Conservation (phyloP, 2,113 vertebrate genomes). For the Triplophysa dalaica region DNA sequence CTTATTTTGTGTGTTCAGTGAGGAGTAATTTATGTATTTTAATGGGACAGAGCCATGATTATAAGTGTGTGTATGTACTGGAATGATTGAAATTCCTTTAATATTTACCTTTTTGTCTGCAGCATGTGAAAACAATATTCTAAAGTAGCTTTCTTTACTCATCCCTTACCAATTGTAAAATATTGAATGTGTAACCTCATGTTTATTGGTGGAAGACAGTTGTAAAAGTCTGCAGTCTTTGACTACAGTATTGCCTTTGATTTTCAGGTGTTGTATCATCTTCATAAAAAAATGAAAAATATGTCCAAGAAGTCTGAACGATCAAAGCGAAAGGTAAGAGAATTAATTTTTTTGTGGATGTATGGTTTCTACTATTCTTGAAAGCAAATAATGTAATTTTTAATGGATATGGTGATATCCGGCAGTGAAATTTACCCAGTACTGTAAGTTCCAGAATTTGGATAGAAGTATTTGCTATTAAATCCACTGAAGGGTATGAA, state of each 20-base stretch:
- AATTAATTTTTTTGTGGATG: background rate
- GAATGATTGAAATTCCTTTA: no score
- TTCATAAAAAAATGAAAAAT: slow-evolving; percentile 86
- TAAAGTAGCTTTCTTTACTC: background rate
- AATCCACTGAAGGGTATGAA: background rate
- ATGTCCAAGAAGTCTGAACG: slow-evolving; percentile 83
- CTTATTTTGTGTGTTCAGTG: no score
- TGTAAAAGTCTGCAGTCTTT: background rate
- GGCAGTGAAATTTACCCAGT: background rate
- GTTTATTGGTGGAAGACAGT: background rate
- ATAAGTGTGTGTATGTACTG: no score
- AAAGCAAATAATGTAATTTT: background rate
- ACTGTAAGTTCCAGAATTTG: background rate
- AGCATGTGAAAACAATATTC: no score
- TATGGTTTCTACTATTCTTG: background rate
- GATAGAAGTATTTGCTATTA: background rate
- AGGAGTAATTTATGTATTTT: no score
- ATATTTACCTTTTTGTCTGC: no score
- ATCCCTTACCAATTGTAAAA: background rate
- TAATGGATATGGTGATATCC: background rate
- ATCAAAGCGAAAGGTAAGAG: slow-evolving; percentile 82
- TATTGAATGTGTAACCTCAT: background rate
- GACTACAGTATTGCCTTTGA: slow-evolving; percentile 17
- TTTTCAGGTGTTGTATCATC: slow-evolving; percentile 79
- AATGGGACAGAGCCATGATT: no score